These are phyloP conservation scores for Tenualosa thibaudeaui DNA, from an alignment of 2,797 vertebrate genomes.

Conservation along the genomic window DNA sequence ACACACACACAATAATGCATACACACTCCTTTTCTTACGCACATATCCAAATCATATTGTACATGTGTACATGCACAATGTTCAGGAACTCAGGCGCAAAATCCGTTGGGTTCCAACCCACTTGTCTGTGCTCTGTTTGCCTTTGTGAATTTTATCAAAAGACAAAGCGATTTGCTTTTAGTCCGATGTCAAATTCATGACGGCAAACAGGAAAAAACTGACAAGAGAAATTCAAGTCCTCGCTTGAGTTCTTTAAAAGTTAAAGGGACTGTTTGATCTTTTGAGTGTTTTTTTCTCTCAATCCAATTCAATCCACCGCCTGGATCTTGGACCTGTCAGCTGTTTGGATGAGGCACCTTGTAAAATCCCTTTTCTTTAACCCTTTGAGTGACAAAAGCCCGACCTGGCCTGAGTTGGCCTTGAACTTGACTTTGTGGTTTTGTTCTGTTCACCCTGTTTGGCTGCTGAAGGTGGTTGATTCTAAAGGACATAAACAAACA, in stretches of 20 bases:
- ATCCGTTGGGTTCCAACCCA: slow-evolving; percentile 49
- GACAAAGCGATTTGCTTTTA: slow-evolving; percentile 42
- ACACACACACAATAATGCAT: not conserved
- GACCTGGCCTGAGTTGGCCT: slow-evolving; percentile 47
- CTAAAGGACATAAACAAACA: slow-evolving; percentile 41
- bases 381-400: slow-evolving; percentile 80
- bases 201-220: slow-evolving; percentile 35
- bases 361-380: slow-evolving; percentile 74
- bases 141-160: slow-evolving; percentile 67
- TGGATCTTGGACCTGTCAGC: not conserved
- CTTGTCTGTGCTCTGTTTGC: slow-evolving; percentile 73
- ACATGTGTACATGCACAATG: not conserved
- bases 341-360: slow-evolving; percentile 52
- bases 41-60: not conserved
- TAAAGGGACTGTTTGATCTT: slow-evolving; percentile 77
- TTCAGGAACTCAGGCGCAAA: slow-evolving; percentile 53
- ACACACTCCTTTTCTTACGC: not conserved
- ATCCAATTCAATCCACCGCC: slow-evolving; percentile 36
- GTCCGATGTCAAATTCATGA: slow-evolving; percentile 39
- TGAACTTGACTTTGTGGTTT: not conserved
- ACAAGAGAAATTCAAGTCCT: slow-evolving; percentile 47
- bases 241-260: slow-evolving; percentile 76
- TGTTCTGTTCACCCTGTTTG: slow-evolving; percentile 57
- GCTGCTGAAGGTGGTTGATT: slow-evolving; percentile 80
- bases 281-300: slow-evolving; percentile 29